phyloP scores from a whole-genome alignment of 2,113 vertebrate species.

The Anguilla japonica region DNA sequence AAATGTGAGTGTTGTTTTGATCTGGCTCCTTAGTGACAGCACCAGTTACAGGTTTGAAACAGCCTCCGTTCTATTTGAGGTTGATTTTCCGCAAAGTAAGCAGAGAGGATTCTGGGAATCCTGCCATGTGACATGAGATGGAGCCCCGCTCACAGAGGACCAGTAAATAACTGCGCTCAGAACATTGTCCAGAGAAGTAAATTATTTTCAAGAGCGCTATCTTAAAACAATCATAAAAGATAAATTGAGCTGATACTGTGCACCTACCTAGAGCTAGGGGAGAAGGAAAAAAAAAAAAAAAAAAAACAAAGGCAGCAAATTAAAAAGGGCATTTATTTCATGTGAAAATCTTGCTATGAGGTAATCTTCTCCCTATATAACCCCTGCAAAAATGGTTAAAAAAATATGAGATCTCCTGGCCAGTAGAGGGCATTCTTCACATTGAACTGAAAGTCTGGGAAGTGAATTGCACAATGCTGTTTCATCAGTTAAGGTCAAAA shows the following conservation, averaged over 20 bases:
- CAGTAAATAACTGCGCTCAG: background rate
- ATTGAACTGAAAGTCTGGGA: background rate
- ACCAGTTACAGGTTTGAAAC: conserved; percentile 30
- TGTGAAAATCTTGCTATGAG: background rate
- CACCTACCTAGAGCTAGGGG: background rate
- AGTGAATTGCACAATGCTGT: background rate
- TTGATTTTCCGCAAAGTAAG: conserved; percentile 58
- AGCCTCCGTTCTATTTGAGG: conserved; percentile 45
- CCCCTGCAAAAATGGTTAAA: background rate
- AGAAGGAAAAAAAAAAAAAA: background rate
- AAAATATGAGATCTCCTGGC: background rate
- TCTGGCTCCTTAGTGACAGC: background rate
- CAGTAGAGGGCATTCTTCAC: background rate
- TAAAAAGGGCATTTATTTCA: background rate
- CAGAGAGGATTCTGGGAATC: conserved; percentile 42
- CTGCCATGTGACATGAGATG: conserved; percentile 12
- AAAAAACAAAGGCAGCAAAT: background rate
- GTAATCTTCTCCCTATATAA: background rate
- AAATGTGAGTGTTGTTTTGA: conserved; percentile 1
- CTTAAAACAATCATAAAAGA: background rate
- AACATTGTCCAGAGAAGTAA: background rate
- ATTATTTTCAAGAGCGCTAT: background rate
- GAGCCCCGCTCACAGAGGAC: background rate
- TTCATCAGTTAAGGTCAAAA: background rate
- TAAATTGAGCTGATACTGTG: background rate